Evolutionary conservation across 2,797 vertebrate genomes (phyloP).

Genomic region (Otolemur crassicaudatus): DNA sequence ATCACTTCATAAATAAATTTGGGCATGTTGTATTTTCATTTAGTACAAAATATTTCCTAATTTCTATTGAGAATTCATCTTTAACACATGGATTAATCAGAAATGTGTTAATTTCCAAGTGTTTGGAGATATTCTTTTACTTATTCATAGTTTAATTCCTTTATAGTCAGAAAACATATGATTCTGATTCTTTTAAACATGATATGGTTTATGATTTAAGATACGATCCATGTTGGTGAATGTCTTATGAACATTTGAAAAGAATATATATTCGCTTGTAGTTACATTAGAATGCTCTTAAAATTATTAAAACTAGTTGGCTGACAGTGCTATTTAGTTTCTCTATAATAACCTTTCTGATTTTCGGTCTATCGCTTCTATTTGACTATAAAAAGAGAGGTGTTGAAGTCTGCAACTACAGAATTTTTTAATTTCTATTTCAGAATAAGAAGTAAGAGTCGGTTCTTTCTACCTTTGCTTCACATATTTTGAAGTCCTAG

Average conservation of each 20-base stretch:
- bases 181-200: slow-evolving; percentile 55
- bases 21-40: slow-evolving; percentile 23
- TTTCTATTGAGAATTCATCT: slow-evolving; percentile 52
- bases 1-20: not conserved
- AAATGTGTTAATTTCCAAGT: slow-evolving; percentile 54
- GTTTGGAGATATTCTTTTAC: slow-evolving; percentile 27
- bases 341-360: not conserved
- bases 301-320: not conserved
- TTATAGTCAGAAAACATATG: slow-evolving; percentile 49
- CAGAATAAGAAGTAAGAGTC: not conserved
- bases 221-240: not conserved
- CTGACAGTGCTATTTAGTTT: not conserved
- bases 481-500: not conserved
- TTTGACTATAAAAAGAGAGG: not conserved
- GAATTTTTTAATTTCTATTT: not conserved
- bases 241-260: not conserved
- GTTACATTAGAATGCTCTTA: not conserved
- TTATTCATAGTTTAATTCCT: slow-evolving; percentile 54
- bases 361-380: not conserved
- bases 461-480: not conserved
- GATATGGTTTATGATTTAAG: not conserved
- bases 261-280: not conserved
- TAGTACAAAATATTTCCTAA: slow-evolving; percentile 39
- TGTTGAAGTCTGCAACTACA: not conserved
- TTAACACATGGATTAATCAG: slow-evolving; percentile 22